Evolutionary conservation across 2,888 invertebrate species (phyloP).

Genomic region (Laspeyria flexula): DNA sequence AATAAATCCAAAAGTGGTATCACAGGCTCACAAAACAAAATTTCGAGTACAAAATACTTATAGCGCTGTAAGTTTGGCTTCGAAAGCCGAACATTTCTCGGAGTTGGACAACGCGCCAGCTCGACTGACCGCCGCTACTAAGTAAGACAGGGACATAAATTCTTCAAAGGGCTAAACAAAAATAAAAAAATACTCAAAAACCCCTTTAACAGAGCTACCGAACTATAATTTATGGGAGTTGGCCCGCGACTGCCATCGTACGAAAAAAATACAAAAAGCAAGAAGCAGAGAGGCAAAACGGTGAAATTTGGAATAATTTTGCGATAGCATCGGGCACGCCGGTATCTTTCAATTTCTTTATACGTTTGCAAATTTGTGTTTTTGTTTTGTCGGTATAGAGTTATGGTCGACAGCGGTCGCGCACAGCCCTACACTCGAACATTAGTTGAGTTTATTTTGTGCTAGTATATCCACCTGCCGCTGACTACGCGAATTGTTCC

Average conservation of each 20-base stretch:
- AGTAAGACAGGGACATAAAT: conserved; percentile 85
- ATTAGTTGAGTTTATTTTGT: conserved; percentile 39
- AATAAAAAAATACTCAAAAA: conserved; percentile 73
- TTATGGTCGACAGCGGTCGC: conserved; percentile 58
- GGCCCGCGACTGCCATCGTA: conserved; percentile 73
- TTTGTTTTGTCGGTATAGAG: conserved; percentile 63
- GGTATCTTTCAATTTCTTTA: conserved; percentile 83
- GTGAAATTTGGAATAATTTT: conserved; percentile 86
- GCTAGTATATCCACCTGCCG: conserved; percentile 33
- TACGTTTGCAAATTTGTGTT: conserved; percentile 75
- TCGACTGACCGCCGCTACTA: conserved; percentile 79
- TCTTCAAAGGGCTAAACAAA: conserved; percentile 83
- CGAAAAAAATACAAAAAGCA: conserved; percentile 69
- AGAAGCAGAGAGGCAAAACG: conserved; percentile 70
- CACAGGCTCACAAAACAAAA: conserved; percentile 41
- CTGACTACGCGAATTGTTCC: conserved; percentile 21
- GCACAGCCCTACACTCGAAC: conserved; percentile 9
- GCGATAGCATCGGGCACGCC: conserved; percentile 80
- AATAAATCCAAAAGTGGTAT: conserved; percentile 37
- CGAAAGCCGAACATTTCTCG: conserved; percentile 56
- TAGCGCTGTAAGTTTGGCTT: conserved; percentile 36
- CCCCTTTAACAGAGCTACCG: conserved; percentile 85
- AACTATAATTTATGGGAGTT: conserved; percentile 84
- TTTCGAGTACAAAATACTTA: conserved; percentile 43
- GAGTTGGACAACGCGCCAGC: conserved; percentile 55